Evolutionary conservation across 1,140 invertebrate species (phyloP), one percentile per base, ranked within the genome.

Genomic region (Drosophila parabipectinata): DNA sequence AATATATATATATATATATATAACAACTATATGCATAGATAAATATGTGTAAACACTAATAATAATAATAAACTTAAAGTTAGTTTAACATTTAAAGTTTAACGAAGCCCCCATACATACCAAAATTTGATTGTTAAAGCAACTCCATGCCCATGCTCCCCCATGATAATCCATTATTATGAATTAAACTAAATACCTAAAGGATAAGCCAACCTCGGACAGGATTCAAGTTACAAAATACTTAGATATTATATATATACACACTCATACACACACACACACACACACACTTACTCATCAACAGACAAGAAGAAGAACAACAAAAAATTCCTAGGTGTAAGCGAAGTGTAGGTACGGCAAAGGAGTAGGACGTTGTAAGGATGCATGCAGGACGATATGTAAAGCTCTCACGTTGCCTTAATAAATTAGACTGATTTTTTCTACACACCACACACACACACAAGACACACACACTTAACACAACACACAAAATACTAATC

Each of bases 401-500:
- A 76, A 90, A 90, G 90, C 90, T 91, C 90, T 91, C 90, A 91
- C 81, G 90, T 91, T 91, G 90, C 90, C 90, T 91, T 91, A 91
- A 91, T 89, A 83, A 63, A 90, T 91, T 91, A 91, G 90, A 91
- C 90, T 91, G 90, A 91, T 91, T 91, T 91, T 91, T 88, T 90
- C 72, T 85, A 85, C 72, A 85, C 78, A 64, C 73, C 60, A 50
- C 15, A 47, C 18, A 47, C 44, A 24, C 4, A 5, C 14, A 59
- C 21, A 76, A 72, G 0, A 18, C 18, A 18, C 18, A 18, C 24
- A 34, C 10, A 63, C 47, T 34, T 18, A 15, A 26, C 48, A 50
- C 5, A 30, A 9, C 3, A 52, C 30, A 32, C 2, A 10, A 14
- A 15, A 47, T 24, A 47, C 44, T 47, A 47, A 21, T 21, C 44